Conservation (phyloP, 2,113 vertebrate genomes). For the Mirounga angustirostris region DNA sequence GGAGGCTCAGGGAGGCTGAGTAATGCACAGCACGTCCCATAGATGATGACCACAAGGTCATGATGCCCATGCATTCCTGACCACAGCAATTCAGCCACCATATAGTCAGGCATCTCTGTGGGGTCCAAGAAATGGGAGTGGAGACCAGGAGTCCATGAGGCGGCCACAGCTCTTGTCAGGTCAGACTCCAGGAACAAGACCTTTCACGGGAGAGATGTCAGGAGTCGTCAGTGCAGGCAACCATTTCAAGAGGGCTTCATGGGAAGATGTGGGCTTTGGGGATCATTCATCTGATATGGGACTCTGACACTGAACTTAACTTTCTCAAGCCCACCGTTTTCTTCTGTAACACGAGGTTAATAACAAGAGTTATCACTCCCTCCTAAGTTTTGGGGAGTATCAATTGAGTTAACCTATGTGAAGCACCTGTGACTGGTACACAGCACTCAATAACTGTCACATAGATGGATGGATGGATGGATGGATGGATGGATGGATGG, state of each 20-base stretch:
- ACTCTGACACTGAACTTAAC: neutral
- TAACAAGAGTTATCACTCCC: neutral
- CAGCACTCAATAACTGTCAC: neutral
- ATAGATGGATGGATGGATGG: neutral
- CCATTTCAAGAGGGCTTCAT: fast-evolving
- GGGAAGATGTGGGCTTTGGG: neutral
- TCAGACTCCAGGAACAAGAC: too few species aligned
- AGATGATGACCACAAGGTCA: fast-evolving
- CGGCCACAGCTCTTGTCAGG: too few species aligned
- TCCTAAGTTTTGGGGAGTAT: fast-evolving
- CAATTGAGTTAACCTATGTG: fast-evolving
- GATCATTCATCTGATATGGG: fast-evolving
- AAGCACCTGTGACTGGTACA: too few species aligned
- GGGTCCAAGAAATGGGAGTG: too few species aligned
- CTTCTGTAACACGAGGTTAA: fast-evolving
- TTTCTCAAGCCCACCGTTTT: neutral
- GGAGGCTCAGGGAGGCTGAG: neutral
- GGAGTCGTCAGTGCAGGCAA: fast-evolving
- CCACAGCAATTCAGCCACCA: fast-evolving
- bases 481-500: neutral
- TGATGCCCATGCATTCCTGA: fast-evolving
- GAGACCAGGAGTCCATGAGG: neutral
- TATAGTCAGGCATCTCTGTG: fast-evolving
- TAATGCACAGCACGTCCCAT: too few species aligned
- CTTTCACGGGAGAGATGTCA: too few species aligned